Conservation (phyloP, 1,140 invertebrate genomes). For the Melitaea cinxia region DNA sequence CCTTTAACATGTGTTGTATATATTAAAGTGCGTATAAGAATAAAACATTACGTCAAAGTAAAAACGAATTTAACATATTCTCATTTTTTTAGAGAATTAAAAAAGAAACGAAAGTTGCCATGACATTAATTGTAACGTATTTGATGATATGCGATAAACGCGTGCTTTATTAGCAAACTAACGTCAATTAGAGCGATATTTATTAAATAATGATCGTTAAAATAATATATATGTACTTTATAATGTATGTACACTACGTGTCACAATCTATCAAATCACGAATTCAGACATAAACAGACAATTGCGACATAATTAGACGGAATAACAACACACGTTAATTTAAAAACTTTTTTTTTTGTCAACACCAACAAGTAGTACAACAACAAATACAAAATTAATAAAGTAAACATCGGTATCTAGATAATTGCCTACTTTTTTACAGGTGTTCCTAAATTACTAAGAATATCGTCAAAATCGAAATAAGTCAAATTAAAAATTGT, state of each 20-base stretch:
- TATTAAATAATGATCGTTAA: constrained; percentile 11
- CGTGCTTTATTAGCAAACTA: constrained; percentile 19
- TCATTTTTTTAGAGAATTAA: not conserved
- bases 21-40: no score
- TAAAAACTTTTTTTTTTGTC: no score
- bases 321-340: not conserved
- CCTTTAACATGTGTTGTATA: constrained; percentile 29
- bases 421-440: no score
- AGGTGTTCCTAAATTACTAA: no score
- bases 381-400: no score
- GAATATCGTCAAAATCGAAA: no score
- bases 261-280: constrained; percentile 20
- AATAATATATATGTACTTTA: no score
- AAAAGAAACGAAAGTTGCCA: not conserved
- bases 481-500: no score
- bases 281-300: not conserved
- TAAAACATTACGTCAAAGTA: no score
- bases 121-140: constrained; percentile 6
- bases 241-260: constrained; percentile 14
- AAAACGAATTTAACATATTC: no score
- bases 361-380: no score
- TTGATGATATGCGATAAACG: not conserved
- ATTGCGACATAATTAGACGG: not conserved
- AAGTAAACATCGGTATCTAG: no score
- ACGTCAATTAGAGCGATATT: constrained; percentile 12